These are phyloP conservation scores for Barbus barbus DNA, from an alignment of 2,113 vertebrate genomes.

Conservation along the genomic window DNA sequence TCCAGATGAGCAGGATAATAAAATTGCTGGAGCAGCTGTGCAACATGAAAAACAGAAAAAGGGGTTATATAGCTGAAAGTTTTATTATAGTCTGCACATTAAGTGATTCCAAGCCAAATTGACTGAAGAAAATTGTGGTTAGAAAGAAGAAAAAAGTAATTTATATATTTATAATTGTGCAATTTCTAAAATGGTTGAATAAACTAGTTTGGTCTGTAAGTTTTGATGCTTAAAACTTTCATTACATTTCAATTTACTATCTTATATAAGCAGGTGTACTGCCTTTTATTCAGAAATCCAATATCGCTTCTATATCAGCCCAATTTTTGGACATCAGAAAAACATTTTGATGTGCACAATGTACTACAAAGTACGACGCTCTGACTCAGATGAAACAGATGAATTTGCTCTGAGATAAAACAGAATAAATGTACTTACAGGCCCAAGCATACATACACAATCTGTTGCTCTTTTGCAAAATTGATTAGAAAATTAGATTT, in stretches of 20 bases:
- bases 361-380: not conserved
- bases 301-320: not conserved
- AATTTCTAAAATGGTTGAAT: not conserved
- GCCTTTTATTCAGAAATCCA: not conserved
- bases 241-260: not conserved
- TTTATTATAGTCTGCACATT: not conserved
- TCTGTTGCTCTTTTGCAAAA: conserved; percentile 12
- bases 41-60: not conserved
- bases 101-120: not conserved
- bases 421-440: conserved; percentile 10
- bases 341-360: conserved; percentile 3
- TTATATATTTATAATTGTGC: not conserved
- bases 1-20: not conserved
- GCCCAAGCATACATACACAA: not conserved
- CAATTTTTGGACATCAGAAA: conserved; percentile 7
- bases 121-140: not conserved
- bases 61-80: not conserved
- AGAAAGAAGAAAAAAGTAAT: not conserved
- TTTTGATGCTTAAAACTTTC: not conserved
- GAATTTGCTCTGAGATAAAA: conserved; percentile 17
- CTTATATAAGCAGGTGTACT: not conserved
- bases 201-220: not conserved
- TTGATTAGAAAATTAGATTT: conserved; percentile 30
- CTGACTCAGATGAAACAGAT: conserved; percentile 8
- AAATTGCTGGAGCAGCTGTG: not conserved